These are phyloP conservation scores for Pristis pectinata DNA, from an alignment of 2,797 vertebrate genomes.

Conservation along the genomic window DNA sequence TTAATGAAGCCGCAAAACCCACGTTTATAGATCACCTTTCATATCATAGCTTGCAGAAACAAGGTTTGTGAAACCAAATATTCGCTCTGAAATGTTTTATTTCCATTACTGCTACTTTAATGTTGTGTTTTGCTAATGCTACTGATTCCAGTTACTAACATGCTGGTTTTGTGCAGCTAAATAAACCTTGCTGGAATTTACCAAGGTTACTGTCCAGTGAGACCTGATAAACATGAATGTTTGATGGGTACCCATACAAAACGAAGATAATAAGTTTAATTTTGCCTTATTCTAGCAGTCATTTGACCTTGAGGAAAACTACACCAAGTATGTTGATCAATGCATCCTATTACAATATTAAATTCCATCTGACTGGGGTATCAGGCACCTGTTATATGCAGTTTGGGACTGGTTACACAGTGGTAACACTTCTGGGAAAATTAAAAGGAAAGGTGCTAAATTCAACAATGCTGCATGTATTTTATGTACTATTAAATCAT, in stretches of 20 bases:
- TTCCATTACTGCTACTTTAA: background rate
- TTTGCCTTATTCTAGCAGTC: background rate
- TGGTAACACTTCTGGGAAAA: background rate
- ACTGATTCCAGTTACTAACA: background rate
- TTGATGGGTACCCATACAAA: background rate
- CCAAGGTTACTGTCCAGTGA: background rate
- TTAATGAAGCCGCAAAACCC: background rate
- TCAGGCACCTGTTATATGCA: background rate
- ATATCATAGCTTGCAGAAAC: background rate
- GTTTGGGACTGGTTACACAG: background rate
- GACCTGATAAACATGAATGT: too few species aligned
- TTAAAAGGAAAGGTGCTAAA: background rate
- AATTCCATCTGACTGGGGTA: background rate
- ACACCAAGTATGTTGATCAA: background rate
- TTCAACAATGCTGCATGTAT: background rate
- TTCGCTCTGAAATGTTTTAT: background rate
- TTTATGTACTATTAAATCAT: background rate
- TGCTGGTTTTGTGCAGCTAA: background rate
- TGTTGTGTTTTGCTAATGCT: too few species aligned
- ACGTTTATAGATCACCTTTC: background rate
- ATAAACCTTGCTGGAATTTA: background rate
- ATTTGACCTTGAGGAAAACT: background rate
- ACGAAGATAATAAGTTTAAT: background rate
- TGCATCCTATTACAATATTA: background rate
- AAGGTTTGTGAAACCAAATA: background rate